Evolutionary conservation across 2,113 vertebrate species (phyloP), one percentile per base, ranked within the genome.

Genomic region (Rallus limicola): DNA sequence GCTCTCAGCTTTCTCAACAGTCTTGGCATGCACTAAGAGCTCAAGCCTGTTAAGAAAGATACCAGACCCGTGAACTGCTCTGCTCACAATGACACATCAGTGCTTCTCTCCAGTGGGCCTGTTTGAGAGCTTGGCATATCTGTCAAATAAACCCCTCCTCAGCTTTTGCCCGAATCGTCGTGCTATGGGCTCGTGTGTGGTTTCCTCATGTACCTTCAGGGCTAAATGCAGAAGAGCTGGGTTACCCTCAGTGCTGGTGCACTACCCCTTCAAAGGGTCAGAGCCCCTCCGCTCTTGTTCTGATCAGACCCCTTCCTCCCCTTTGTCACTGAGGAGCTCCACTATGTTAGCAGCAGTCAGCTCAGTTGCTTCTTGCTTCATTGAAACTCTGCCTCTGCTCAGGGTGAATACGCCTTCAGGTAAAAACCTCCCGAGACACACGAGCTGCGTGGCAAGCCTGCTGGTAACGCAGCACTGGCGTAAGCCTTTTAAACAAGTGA

Each of bases 381-480:
- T 13, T 70, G 58, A 74, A 62, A 46, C 68, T 42, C 40, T 50
- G 11, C 16, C 38, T 64, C n/a, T 56, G 1, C 21, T 63, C 34
- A 15, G n/a, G 50, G 11, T 10, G 10, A 50, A 13, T 48, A n/a
- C 15, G 15, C 59, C 60, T 48, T 36, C 40, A 13, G 46, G 53
- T 72, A 6, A 67, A 78, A 74, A 0, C 36, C 36, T 36, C 36
- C 36, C 36, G 36, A 36, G 36, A 36, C 36, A 36, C 36, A 36
- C 36, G 0, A 46, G 9, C 6, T 5, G 36, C 1, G 0, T 53
- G 44, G 28, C 55, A 20, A 31, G 29, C n/a, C 28, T 29, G 8
- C n/a, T 60, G 46, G 24, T 46, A 40, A 48, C 11, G 28, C 46
- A 53, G 2, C 19, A 31, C 20, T 34, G 29, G 24, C 55, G 34